Evolutionary conservation across 2,797 vertebrate species (phyloP).

Genomic region (Tarsius wallacei): DNA sequence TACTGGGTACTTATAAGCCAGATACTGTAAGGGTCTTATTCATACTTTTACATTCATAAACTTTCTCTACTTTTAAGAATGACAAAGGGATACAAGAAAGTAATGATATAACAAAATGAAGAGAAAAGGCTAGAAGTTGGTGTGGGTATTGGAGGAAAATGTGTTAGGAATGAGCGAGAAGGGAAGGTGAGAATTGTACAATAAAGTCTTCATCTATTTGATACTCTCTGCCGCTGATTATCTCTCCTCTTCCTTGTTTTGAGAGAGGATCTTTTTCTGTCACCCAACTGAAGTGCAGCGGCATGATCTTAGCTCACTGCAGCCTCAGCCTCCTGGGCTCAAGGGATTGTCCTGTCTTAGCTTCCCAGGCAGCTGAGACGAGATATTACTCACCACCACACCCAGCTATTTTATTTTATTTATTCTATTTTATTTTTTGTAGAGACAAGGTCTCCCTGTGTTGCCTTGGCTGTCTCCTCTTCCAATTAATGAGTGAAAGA

Average conservation of each 20-base stretch:
- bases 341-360: too few relatives aligned
- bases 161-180: background rate
- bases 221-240: background rate
- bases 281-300: too few relatives aligned
- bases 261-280: too few relatives aligned
- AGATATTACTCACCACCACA: too few relatives aligned
- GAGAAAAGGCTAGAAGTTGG: background rate
- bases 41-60: background rate
- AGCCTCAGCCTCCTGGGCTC: too few relatives aligned
- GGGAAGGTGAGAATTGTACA: background rate
- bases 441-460: too few relatives aligned
- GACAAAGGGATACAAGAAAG: background rate
- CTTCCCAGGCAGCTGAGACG: too few relatives aligned
- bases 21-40: background rate
- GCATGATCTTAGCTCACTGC: too few relatives aligned
- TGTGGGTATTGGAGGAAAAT: background rate
- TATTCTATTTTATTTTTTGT: too few relatives aligned
- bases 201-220: background rate
- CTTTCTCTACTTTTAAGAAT: background rate
- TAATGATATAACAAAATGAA: background rate
- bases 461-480: background rate
- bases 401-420: too few relatives aligned
- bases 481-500: background rate
- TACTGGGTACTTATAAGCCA: constrained; percentile 72
- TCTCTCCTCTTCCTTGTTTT: background rate